Conservation (phyloP, 2,113 vertebrate species). For the Chaetorhynchus papuensis region DNA sequence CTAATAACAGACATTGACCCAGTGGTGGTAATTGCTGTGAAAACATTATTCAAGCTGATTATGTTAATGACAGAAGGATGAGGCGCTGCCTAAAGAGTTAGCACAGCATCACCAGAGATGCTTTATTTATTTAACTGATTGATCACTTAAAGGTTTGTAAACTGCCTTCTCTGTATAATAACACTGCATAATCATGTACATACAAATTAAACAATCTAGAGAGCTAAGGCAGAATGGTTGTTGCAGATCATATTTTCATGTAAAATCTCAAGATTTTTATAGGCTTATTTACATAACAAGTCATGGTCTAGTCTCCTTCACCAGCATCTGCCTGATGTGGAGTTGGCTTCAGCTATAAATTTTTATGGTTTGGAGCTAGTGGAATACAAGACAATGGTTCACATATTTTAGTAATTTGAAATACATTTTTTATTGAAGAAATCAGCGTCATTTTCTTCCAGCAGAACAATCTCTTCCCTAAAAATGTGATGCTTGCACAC, state of each 20-base stretch:
- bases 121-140: constrained; percentile 42
- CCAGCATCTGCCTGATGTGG: not conserved
- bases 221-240: not conserved
- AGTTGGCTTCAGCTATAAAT: constrained; percentile 13
- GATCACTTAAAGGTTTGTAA: constrained; percentile 44
- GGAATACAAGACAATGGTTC: not conserved
- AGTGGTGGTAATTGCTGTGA: constrained; percentile 5
- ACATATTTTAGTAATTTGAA: not conserved
- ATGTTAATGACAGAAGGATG: constrained; percentile 10
- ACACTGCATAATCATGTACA: not conserved
- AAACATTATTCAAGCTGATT: constrained; percentile 26
- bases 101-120: not conserved
- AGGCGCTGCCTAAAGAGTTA: not conserved
- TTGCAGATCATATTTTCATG: not conserved
- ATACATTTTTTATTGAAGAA: not conserved
- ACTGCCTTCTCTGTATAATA: not conserved
- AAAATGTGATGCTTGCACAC: not conserved
- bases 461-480: not conserved
- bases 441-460: not conserved
- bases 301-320: constrained; percentile 26
- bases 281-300: constrained; percentile 49
- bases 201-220: not conserved
- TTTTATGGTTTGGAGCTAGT: not conserved
- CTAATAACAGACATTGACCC: constrained; percentile 33
- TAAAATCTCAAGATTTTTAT: constrained; percentile 21